Conservation (phyloP, 2,113 vertebrate genomes). For the Triplophysa rosa region DNA sequence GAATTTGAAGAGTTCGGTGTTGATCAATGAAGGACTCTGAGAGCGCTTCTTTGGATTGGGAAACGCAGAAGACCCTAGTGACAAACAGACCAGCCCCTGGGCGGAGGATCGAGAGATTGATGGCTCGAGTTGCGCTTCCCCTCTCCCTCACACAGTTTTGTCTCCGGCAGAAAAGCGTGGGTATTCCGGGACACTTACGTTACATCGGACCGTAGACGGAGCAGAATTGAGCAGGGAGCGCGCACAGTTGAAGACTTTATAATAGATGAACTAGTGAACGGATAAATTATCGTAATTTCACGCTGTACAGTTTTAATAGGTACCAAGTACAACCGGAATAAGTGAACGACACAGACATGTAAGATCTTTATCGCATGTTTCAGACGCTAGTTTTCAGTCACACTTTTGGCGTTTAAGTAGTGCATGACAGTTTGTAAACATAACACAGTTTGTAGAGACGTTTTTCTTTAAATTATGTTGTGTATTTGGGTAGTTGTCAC, state of each 20-base stretch:
- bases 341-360: constrained; percentile 27
- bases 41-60: neutral
- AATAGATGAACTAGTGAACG: neutral
- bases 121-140: neutral
- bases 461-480: too few relatives aligned
- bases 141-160: neutral
- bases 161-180: constrained; percentile 3
- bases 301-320: neutral
- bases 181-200: neutral
- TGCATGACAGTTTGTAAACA: neutral
- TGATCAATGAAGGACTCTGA: neutral
- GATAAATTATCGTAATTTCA: neutral
- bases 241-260: constrained; percentile 21
- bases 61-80: neutral
- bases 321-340: constrained; percentile 5
- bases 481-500: too few relatives aligned
- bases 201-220: neutral
- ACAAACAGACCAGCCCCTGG: constrained; percentile 28
- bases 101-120: constrained; percentile 25
- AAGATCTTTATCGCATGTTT: constrained; percentile 13
- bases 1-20: neutral
- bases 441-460: too few relatives aligned
- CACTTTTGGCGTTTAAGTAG: constrained; percentile 17
- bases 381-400: neutral
- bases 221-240: neutral